Base-by-base conservation (phyloP, 2,888 invertebrate species). In the Thyatira batis region DNA sequence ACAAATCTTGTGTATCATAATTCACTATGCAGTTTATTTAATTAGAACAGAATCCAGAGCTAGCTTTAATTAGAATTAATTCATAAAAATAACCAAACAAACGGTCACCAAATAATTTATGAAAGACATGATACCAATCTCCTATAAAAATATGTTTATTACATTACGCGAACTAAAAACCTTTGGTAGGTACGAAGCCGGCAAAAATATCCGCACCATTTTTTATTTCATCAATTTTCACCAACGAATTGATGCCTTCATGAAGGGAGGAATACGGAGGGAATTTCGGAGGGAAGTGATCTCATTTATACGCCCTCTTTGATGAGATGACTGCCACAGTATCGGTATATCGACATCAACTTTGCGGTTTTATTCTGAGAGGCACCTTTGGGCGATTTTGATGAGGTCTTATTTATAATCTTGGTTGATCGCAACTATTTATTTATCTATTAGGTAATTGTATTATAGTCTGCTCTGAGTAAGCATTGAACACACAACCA, bases 181-280 rank as follows among this genome's bases (percentile, higher is more conserved):
- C 13, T n/a, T 6, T 17, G 17, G 39, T 39, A 39, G 46, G 48
- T 56, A 46, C 52, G 60, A 30, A 39, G 13, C n/a, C 49, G 63
- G 17, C 58, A 65, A 73, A 76, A 76, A 78, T 73, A 74, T 64
- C 62, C 52, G 46, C 57, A 63, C 62, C 66, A 68, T 75, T 81
- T 76, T 70, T 80, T 77, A 82, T 84, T 82, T 80, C 80, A 83
- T 83, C 78, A 82, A 80, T 80, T 82, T 78, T 76, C 75, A 65
- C 68, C 65, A 65, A 73, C 71, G 72, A 78, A 80, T 80, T 78
- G 76, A 79, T 77, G 72, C 69, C 56, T 66, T 27, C 55, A 39
- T 39, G 39, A 39, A 17, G 39, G 39, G 39, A 39, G 54, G 56
- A 66, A 59, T 63, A 53, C 57, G 54, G 52, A 51, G 62, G 66